Conservation (phyloP, 2,113 vertebrate species). For the Australoheros scitulus region DNA sequence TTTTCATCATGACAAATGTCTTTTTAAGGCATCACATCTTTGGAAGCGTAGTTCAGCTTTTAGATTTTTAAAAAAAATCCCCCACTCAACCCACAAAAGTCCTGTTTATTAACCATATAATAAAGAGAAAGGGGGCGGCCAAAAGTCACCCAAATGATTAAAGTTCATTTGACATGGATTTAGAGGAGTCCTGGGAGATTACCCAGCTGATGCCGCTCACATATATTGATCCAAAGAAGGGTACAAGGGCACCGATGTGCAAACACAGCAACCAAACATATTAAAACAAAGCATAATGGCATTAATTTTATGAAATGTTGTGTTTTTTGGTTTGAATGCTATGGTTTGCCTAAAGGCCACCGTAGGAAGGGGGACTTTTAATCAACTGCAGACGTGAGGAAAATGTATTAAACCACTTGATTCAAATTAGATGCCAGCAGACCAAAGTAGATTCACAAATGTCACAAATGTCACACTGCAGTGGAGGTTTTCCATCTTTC, state of each 20-base stretch:
- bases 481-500: neutral
- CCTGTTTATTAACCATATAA: neutral
- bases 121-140: neutral
- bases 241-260: neutral
- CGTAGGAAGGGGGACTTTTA: neutral
- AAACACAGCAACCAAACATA: neutral
- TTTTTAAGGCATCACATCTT: neutral
- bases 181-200: constrained; percentile 24
- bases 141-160: constrained; percentile 5
- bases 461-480: neutral
- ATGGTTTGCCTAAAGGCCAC: neutral
- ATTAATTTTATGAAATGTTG: neutral
- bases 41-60: neutral
- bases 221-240: constrained; percentile 15
- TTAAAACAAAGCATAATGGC: neutral
- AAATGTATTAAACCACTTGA: neutral
- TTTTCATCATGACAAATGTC: neutral
- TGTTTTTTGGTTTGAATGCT: neutral
- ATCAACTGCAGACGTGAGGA: neutral
- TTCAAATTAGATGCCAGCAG: neutral
- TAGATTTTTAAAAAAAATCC: neutral
- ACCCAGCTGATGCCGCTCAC: constrained; percentile 31
- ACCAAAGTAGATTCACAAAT: neutral
- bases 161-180: constrained; percentile 43
- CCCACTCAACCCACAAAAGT: neutral